Evolutionary conservation across 2,797 vertebrate species (phyloP).

Genomic region (Enteromius unitaeniatus): DNA sequence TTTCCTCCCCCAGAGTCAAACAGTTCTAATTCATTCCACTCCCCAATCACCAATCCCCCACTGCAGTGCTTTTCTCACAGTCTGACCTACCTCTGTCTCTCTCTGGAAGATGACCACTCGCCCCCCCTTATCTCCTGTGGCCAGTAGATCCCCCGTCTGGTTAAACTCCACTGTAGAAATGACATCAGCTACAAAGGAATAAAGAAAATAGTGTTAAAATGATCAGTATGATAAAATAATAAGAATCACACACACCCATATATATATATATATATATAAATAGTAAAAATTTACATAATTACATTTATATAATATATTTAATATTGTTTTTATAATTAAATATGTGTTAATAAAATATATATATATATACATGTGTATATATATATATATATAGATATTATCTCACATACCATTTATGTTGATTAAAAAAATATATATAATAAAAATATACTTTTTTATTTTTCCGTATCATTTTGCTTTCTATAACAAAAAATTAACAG

Average conservation of each 20-base stretch:
- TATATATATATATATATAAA: background rate
- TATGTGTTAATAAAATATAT: too few relatives aligned
- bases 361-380: too few relatives aligned
- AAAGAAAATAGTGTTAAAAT: background rate
- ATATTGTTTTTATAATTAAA: too few relatives aligned
- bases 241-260: background rate
- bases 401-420: too few relatives aligned
- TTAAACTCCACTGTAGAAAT: conserved; percentile 99
- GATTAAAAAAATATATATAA: too few relatives aligned
- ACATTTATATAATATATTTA: too few relatives aligned
- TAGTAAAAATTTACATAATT: too few relatives aligned
- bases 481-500: background rate
- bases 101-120: conserved; percentile 98
- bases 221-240: background rate
- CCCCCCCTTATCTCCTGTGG: conserved; percentile 97
- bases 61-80: background rate
- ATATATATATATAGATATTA: too few relatives aligned
- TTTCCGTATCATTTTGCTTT: background rate
- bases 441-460: too few relatives aligned
- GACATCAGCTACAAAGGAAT: conserved; percentile 86
- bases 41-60: background rate
- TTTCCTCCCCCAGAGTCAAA: background rate
- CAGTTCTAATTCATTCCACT: background rate
- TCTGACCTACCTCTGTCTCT: conserved; percentile 89
- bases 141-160: conserved; percentile 97